A percentile compares a stretch with the other conserved stretches of the same genome.
phyloP scores from a whole-genome alignment of 2,113 vertebrate species.

The Calyptommatus sinebrachiatus region DNA sequence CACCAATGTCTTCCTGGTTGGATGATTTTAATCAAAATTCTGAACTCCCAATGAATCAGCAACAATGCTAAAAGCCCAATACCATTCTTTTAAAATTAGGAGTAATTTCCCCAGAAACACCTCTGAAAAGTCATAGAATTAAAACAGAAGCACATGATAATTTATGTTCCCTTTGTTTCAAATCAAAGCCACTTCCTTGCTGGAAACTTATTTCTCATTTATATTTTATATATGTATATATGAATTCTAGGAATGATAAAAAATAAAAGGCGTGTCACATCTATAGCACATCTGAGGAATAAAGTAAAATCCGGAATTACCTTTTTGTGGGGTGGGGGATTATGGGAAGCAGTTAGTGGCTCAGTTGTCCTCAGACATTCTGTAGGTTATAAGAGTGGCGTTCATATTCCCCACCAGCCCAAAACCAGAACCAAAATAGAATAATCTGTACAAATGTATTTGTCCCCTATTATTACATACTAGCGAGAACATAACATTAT shows the following conservation, averaged over 20 bases:
- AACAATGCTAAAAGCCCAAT: neutral
- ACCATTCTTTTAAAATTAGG: neutral
- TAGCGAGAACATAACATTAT: neutral
- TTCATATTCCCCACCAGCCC: neutral
- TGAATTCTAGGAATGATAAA: neutral
- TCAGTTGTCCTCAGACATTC: neutral
- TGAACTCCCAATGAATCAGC: neutral
- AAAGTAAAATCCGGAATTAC: neutral
- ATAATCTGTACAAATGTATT: neutral
- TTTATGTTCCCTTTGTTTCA: neutral
- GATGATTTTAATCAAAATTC: neutral
- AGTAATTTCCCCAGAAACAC: neutral
- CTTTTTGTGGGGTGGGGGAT: neutral
- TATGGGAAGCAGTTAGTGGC: neutral
- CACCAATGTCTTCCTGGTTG: neutral
- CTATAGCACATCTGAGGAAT: neutral
- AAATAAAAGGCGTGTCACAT: neutral
- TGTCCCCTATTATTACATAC: neutral
- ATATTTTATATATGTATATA: neutral
- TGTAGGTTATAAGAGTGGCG: neutral
- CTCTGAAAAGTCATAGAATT: neutral
- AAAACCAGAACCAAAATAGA: neutral
- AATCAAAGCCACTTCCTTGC: neutral
- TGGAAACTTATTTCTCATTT: neutral
- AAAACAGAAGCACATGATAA: neutral